Percentiles rank a stretch among this genome's conserved stretches.
Evolutionary conservation across 2,797 vertebrate genomes (phyloP).

Genomic region (Propithecus deckenii): DNA sequence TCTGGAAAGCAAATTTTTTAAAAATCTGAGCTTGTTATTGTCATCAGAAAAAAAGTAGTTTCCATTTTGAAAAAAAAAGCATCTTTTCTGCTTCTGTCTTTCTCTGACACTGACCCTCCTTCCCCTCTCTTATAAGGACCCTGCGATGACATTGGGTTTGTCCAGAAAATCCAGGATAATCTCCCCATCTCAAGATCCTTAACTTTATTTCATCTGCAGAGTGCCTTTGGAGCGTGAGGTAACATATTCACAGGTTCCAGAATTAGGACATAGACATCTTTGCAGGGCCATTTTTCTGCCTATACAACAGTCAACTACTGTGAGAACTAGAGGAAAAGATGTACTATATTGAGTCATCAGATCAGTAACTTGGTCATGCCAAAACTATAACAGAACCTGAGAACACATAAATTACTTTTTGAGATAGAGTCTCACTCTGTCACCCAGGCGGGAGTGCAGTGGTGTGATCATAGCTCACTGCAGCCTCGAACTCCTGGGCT

Average conservation of each 20-base stretch:
- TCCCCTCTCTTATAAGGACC: not conserved
- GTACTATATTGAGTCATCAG: not conserved
- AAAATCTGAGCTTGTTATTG: not conserved
- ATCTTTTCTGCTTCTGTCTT: not conserved
- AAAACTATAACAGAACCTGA: not conserved
- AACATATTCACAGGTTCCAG: not conserved
- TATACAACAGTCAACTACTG: not conserved
- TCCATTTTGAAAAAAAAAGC: not conserved
- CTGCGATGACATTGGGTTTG: not conserved
- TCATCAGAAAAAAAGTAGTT: not conserved
- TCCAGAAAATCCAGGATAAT: not conserved
- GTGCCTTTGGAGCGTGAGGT: not conserved
- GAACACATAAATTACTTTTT: not conserved
- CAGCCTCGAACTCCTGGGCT: not conserved
- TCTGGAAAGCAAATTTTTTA: not conserved
- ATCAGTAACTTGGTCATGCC: not conserved
- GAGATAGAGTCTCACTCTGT: not conserved
- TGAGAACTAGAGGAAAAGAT: not conserved
- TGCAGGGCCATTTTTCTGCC: not conserved
- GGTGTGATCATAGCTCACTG: not conserved
- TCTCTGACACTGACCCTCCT: not conserved
- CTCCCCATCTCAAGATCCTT: not conserved
- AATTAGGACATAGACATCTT: not conserved
- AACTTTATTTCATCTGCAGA: not conserved
- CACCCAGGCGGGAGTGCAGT: not conserved